Percentiles rank a stretch among this genome's conserved stretches.
Conservation (phyloP, 1,140 invertebrate species). For the Dryas iulia region DNA sequence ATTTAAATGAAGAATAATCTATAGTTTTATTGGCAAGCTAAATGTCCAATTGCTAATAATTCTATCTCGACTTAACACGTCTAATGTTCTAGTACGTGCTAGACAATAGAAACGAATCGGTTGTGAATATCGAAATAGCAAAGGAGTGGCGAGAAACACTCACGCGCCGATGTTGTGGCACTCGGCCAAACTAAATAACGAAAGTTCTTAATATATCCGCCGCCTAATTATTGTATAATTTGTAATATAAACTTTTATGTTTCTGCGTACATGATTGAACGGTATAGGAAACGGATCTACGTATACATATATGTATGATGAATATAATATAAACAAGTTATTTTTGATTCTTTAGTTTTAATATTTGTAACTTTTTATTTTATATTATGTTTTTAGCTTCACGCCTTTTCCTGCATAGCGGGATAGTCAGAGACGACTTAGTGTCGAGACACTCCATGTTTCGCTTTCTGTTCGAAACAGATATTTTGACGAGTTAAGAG, state of each 20-base stretch:
- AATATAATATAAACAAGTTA: too few relatives aligned
- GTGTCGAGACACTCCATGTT: too few relatives aligned
- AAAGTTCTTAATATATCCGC: constrained; percentile 29
- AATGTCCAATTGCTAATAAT: too few relatives aligned
- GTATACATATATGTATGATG: neutral
- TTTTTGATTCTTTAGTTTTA: too few relatives aligned
- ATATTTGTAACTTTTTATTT: too few relatives aligned
- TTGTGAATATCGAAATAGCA: constrained; percentile 12
- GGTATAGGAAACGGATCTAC: neutral
- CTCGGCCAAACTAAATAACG: constrained; percentile 25
- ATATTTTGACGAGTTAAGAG: too few relatives aligned
- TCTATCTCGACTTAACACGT: neutral
- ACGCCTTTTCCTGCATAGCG: too few relatives aligned
- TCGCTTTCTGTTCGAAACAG: too few relatives aligned
- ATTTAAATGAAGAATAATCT: too few relatives aligned
- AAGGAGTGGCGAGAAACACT: constrained; percentile 1
- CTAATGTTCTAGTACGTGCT: neutral
- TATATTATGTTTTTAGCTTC: too few relatives aligned
- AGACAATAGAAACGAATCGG: neutral
- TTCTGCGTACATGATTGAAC: neutral
- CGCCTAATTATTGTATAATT: constrained; percentile 25
- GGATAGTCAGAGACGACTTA: too few relatives aligned
- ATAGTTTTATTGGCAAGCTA: too few relatives aligned
- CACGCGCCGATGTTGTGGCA: constrained; percentile 22
- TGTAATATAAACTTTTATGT: constrained; percentile 11